phyloP scores from a whole-genome alignment of 2,888 invertebrate genomes.

The Chirona hameri region DNA sequence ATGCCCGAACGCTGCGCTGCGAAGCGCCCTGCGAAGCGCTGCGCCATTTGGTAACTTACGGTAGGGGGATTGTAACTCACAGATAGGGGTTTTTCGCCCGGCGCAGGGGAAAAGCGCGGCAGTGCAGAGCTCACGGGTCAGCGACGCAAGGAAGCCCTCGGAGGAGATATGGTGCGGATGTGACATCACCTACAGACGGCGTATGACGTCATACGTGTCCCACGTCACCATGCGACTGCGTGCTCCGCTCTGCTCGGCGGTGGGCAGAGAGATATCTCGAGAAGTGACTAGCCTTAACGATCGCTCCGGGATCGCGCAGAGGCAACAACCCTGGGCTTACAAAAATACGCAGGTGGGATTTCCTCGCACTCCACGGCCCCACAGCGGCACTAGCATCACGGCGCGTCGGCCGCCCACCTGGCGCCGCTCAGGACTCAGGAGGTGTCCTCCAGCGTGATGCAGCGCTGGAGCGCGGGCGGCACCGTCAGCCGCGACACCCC shows the following conservation, averaged over 20 bases:
- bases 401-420: too few relatives aligned
- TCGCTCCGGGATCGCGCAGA: background rate
- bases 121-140: too few relatives aligned
- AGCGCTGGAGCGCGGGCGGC: background rate
- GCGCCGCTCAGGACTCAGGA: background rate
- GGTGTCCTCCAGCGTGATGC: constrained; percentile 1
- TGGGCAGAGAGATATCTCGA: background rate
- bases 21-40: background rate
- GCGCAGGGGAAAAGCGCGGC: background rate
- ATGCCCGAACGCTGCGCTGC: background rate
- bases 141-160: background rate
- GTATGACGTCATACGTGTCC: background rate
- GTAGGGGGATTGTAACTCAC: background rate
- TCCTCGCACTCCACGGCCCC: background rate
- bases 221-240: too few relatives aligned
- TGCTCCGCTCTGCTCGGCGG: background rate
- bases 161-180: background rate
- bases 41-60: background rate
- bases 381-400: background rate
- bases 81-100: too few relatives aligned
- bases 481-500: background rate
- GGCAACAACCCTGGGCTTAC: background rate
- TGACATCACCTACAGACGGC: background rate
- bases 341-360: background rate
- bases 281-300: background rate